phyloP scores from a whole-genome alignment of 35 echinoderm and acorn worm species.

The Nesometra sesokonis region DNA sequence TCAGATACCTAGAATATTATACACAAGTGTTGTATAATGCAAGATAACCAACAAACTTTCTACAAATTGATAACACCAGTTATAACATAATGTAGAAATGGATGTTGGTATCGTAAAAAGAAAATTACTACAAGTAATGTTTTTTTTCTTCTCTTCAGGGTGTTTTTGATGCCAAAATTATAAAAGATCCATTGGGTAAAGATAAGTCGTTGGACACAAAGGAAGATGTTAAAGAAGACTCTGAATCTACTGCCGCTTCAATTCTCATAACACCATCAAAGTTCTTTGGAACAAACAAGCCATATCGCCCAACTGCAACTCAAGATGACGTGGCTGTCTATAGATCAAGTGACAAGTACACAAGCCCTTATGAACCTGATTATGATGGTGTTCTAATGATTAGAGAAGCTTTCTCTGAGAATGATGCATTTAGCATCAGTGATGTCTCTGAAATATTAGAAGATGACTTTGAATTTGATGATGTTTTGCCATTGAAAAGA shows the following conservation, averaged over 20 bases:
- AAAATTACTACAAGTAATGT: too few relatives aligned
- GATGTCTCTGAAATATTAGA: constrained; percentile 70
- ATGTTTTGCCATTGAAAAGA: constrained; percentile 65
- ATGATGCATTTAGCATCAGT: constrained; percentile 94
- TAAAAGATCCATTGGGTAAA: constrained; percentile 12
- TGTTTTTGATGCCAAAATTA: constrained; percentile 14
- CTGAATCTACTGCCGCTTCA: neutral
- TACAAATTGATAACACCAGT: neutral
- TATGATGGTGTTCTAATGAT: constrained; percentile 68
- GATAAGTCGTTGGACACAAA: neutral
- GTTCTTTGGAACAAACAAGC: constrained; percentile 6
- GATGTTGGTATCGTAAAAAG: too few relatives aligned
- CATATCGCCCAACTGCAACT: constrained; percentile 42
- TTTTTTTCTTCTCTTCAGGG: neutral
- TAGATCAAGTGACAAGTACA: constrained; percentile 18
- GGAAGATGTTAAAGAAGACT: neutral
- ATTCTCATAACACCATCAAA: constrained; percentile 3
- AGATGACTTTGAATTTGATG: constrained; percentile 88
- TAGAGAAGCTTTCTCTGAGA: constrained; percentile 91
- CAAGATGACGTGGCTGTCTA: constrained; percentile 80
- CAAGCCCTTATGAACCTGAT: constrained; percentile 15
- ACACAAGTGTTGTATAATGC: too few relatives aligned
- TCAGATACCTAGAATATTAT: too few relatives aligned
- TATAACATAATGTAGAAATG: neutral
- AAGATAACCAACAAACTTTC: too few relatives aligned